Percentiles rank a stretch among this genome's conserved stretches.
Conservation (phyloP, 2,113 vertebrate genomes). For the Microcebus tavaratra region DNA sequence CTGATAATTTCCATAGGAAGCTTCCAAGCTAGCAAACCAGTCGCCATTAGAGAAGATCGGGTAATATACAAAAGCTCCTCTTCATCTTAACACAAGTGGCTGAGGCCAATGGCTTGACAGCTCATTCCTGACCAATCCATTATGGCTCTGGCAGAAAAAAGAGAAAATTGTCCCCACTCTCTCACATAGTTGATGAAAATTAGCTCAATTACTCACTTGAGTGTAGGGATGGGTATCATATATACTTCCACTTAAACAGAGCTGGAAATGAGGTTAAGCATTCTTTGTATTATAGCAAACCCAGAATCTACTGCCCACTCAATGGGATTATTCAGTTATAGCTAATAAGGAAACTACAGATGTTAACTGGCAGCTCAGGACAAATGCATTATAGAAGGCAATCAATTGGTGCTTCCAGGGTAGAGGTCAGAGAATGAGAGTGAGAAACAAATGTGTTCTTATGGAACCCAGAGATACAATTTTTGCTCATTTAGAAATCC, state of each 20-base stretch:
- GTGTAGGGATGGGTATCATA: not conserved
- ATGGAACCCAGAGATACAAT: not conserved
- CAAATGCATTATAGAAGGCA: slow-evolving; percentile 33
- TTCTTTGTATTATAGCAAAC: slow-evolving; percentile 44
- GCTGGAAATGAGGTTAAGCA: slow-evolving; percentile 49
- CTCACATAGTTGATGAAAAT: slow-evolving; percentile 45
- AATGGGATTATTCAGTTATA: not conserved
- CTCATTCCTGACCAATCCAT: slow-evolving; percentile 37
- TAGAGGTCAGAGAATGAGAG: not conserved
- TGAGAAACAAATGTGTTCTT: slow-evolving; percentile 1
- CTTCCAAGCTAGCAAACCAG: slow-evolving; percentile 25
- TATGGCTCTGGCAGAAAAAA: slow-evolving; percentile 38
- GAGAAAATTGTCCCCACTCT: slow-evolving; percentile 18
- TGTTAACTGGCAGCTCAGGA: slow-evolving; percentile 24
- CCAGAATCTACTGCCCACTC: slow-evolving; percentile 3
- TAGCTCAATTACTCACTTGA: slow-evolving; percentile 50
- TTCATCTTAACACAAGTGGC: slow-evolving; percentile 46
- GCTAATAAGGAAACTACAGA: not conserved
- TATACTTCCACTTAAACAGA: not conserved
- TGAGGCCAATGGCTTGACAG: slow-evolving; percentile 44
- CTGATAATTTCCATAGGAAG: not conserved
- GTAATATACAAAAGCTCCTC: slow-evolving; percentile 44
- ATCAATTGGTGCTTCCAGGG: slow-evolving; percentile 50
- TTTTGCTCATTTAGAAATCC: slow-evolving; percentile 42
- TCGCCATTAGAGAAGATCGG: slow-evolving; percentile 10